phyloP scores from a whole-genome alignment of 2,113 vertebrate genomes.

The Neolamprologus modestus region DNA sequence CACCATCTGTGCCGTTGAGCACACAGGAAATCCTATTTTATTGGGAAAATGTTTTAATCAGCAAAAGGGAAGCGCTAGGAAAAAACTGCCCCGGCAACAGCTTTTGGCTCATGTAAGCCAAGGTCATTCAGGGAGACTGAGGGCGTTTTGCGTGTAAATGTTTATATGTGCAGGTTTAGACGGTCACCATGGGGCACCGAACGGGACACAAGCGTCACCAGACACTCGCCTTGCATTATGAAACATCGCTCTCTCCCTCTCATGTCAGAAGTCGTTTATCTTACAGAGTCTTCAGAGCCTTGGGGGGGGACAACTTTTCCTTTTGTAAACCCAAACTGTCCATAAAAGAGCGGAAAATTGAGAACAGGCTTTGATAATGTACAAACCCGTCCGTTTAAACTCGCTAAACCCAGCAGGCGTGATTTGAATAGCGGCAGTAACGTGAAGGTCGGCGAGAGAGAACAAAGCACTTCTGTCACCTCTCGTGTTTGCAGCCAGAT shows the following conservation, averaged over 20 bases:
- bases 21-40: constrained; percentile 32
- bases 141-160: not conserved
- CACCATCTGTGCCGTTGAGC: constrained; percentile 38
- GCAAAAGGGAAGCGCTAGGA: not conserved
- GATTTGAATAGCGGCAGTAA: not conserved
- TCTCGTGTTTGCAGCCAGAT: not conserved
- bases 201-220: not conserved
- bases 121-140: constrained; percentile 6
- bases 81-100: not conserved
- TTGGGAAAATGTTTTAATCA: constrained; percentile 30
- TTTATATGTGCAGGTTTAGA: not conserved
- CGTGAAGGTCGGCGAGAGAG: constrained; percentile 4
- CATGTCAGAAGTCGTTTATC: not conserved
- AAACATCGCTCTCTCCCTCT: not conserved
- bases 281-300: not conserved
- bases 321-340: not conserved
- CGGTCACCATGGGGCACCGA: not conserved
- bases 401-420: not conserved
- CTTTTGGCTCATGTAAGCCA: not conserved
- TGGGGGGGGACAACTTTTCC: not conserved
- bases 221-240: not conserved
- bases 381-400: not conserved
- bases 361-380: constrained; percentile 29
- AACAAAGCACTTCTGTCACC: constrained; percentile 24
- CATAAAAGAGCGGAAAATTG: not conserved